Evolutionary conservation across 2,888 invertebrate genomes (phyloP), one percentile per base, ranked within the genome.

Genomic region (Lycaena phlaeas): DNA sequence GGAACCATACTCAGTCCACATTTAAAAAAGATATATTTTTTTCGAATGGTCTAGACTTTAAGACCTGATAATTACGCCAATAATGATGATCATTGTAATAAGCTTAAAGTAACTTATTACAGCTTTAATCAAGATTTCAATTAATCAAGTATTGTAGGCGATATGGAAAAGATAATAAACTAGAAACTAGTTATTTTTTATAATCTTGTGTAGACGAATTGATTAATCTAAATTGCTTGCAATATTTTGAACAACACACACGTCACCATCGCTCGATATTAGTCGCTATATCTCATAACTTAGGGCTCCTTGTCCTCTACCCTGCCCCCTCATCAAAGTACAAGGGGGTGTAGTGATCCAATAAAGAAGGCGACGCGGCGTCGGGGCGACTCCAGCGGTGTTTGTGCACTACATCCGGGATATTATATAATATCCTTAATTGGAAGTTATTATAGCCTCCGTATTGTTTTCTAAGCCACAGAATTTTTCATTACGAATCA

Each of bases 361-460:
- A 52, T 55, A 54, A 50, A 50, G 14, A 42, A 44, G 54, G 54
- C 54, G 54, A 50, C 55, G 44, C 38, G 39, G 42, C 45, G 52
- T 45, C 50, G 50, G 37, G 36, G 50, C 48, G 46, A 49, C 52
- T 54, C n/a, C n/a, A 50, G 46, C 42, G 49, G 28, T 48, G 49
- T 52, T 54, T 50, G 40, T 44, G 43, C 27, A 41, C 42, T 49
- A 47, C 51, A 48, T 50, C 45, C 41, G 46, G 36, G 40, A 29
- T 26, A 31, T 31, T 31, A 31, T 31, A 31, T 31, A 27, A 40
- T 40, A 17, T 17, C 11, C 14, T 10, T 22, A 38, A 38, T 39
- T 29, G 38, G 22, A n/a, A 7, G 18, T 18, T 18, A 18, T 18
- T 18, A 3, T 18, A 18, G n/a, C n/a, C n/a, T n/a, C n/a, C n/a